Conservation (phyloP, 2,888 invertebrate genomes). For the Athalia rosae region DNA sequence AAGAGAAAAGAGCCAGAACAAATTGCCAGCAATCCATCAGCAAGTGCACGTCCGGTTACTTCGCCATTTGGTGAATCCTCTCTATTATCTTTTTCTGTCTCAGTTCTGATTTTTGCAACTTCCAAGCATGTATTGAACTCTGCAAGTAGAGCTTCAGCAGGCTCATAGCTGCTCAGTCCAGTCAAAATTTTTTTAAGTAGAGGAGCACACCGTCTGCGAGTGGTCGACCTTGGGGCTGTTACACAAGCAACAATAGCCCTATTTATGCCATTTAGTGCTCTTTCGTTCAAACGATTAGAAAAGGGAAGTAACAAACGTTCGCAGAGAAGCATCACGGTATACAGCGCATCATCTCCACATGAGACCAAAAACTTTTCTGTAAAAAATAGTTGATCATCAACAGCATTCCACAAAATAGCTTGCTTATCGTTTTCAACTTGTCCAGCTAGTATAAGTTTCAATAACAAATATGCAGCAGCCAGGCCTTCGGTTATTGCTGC, state of each 20-base stretch:
- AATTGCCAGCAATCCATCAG: slow-evolving; percentile 76
- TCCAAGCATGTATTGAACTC: slow-evolving; percentile 82
- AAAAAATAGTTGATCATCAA: slow-evolving; percentile 86
- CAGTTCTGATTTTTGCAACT: slow-evolving; percentile 78
- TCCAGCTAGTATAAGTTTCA: slow-evolving; percentile 77
- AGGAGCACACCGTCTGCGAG: slow-evolving; percentile 79
- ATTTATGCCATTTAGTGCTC: slow-evolving; percentile 79
- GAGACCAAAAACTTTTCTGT: slow-evolving; percentile 87
- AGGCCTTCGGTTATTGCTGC: slow-evolving; percentile 83
- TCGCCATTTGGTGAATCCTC: slow-evolving; percentile 70
- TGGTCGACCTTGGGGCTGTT: slow-evolving; percentile 78
- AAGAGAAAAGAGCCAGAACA: slow-evolving; percentile 73
- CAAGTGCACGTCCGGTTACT: slow-evolving; percentile 76
- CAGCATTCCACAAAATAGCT: slow-evolving; percentile 80
- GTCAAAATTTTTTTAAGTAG: slow-evolving; percentile 79
- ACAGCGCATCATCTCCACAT: slow-evolving; percentile 82
- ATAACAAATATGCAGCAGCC: slow-evolving; percentile 80
- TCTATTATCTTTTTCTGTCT: slow-evolving; percentile 68
- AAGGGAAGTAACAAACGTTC: slow-evolving; percentile 84
- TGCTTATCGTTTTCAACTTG: slow-evolving; percentile 75
- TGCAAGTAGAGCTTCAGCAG: slow-evolving; percentile 79
- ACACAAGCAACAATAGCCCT: slow-evolving; percentile 83
- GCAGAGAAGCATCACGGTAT: slow-evolving; percentile 84
- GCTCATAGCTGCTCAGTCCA: slow-evolving; percentile 77
- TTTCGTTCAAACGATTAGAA: slow-evolving; percentile 80